phyloP scores from a whole-genome alignment of 2,888 invertebrate genomes.

The Phyllotreta striolata region DNA sequence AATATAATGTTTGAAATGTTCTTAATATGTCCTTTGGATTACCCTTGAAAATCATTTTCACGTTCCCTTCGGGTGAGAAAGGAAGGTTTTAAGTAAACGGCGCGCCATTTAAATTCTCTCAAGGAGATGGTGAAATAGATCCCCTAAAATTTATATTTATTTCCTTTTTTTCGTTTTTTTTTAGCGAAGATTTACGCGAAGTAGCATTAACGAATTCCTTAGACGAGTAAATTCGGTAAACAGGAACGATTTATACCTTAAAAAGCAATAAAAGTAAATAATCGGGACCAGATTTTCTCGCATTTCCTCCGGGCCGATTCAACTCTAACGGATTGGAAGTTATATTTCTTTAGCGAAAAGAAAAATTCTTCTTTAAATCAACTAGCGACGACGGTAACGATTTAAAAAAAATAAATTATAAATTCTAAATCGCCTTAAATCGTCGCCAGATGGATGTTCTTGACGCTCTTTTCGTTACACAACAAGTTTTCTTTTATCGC shows the following conservation, averaged over 20 bases:
- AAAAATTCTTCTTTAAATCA: constrained; percentile 29
- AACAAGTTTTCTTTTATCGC: too few species aligned
- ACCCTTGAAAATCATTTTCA: too few species aligned
- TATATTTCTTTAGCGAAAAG: constrained; percentile 38
- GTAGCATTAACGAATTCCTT: constrained; percentile 34
- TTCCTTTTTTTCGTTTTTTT: constrained; percentile 6
- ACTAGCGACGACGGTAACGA: neutral
- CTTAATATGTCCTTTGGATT: too few species aligned
- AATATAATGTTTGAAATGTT: too few species aligned
- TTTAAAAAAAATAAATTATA: too few species aligned
- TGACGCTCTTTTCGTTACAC: too few species aligned
- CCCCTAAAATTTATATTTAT: constrained; percentile 21
- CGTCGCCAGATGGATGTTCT: too few species aligned
- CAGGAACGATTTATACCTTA: constrained; percentile 40
- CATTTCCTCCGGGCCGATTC: constrained; percentile 43
- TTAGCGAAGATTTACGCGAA: constrained; percentile 18
- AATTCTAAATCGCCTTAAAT: too few species aligned
- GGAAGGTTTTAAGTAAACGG: too few species aligned
- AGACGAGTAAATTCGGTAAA: constrained; percentile 34
- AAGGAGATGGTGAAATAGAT: constrained; percentile 7
- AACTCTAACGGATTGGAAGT: constrained; percentile 44
- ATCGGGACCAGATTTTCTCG: constrained; percentile 46
- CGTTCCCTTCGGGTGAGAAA: too few species aligned
- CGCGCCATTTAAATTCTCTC: constrained; percentile 13
- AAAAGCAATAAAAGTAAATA: constrained; percentile 47